Base-by-base conservation (phyloP, 2,113 vertebrate species). In the Chauna torquata region DNA sequence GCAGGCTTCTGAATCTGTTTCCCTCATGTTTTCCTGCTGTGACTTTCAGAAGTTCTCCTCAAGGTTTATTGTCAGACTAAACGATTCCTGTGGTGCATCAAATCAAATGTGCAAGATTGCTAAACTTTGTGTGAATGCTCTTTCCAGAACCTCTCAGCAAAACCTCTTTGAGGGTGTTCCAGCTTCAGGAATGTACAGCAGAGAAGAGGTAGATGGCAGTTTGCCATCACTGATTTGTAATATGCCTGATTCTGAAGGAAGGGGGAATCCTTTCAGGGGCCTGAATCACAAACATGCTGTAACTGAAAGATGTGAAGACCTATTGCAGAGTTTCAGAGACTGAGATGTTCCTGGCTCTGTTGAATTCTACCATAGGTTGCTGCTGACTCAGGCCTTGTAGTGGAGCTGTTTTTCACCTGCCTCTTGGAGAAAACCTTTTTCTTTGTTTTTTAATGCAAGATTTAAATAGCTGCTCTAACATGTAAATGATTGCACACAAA, bases 341-440 rank as follows among this genome's bases (percentile, higher is more conserved):
- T 61, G 65, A 77, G 65, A 12, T 42, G n/a, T 27, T 55, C 69
- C 40, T 82, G 47, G 25, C 36, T 93, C 27, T 71, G 42, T 58
- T 88, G 59, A 78, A 71, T 77, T 66, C 65, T 57, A 0, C 11
- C 50, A 25, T 20, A 44, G 36, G 24, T 44, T 88, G 68, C 32
- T 94, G 87, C 62, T 90, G 59, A 69, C 54, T 91, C 54, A 34
- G 72, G n/a, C 10, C 42, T 83, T 82, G 27, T 15, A 92, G 36
- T 38, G 36, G 38, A 71, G 24, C 4, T 93, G 77, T 28, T 19
- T 92, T 88, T 89, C 52, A 58, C 52, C 19, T 36, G 4, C 57
- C 49, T 61, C 12, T 17, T 71, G 30, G 23, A 34, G 10, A 65
- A 42, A 40, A 27, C 6, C 5, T 28, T 42, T 44, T 27, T n/a